phyloP scores from a whole-genome alignment of 2,113 vertebrate species.

The Cryptotis parvus region DNA sequence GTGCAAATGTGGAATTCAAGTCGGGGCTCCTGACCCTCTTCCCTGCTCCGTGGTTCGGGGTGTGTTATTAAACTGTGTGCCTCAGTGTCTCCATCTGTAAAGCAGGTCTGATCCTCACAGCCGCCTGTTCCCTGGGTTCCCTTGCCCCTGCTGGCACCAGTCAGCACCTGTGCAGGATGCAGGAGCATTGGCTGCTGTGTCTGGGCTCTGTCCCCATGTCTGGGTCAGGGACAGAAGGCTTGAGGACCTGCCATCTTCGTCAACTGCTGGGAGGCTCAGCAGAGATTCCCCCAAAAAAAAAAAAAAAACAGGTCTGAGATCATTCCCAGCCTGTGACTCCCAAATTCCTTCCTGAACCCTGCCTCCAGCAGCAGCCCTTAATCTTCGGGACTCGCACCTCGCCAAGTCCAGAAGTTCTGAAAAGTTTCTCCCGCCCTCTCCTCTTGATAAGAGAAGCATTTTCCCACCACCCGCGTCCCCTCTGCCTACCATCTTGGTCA shows the following conservation, averaged over 20 bases:
- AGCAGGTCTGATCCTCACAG: no score
- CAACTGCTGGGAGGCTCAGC: not conserved
- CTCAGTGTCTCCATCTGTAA: no score
- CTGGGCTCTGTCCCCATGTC: not conserved
- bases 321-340: not conserved
- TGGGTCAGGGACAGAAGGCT: not conserved
- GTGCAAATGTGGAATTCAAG: not conserved
- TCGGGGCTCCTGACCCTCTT: not conserved
- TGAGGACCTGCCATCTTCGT: not conserved
- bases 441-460: slow-evolving; percentile 53
- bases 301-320: not conserved
- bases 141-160: not conserved
- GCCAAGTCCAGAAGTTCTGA: slow-evolving; percentile 17
- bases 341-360: not conserved
- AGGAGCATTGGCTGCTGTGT: rapidly evolving
- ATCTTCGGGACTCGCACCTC: not conserved
- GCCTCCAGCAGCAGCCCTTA: not conserved
- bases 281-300: not conserved
- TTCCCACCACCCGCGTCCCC: slow-evolving; percentile 66
- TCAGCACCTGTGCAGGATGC: not conserved
- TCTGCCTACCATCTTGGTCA: slow-evolving; percentile 62
- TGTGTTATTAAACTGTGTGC: no score
- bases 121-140: no score
- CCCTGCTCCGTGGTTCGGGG: not conserved
- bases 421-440: not conserved